These are phyloP conservation scores for Tyria jacobaeae DNA, from an alignment of 2,888 invertebrate genomes.

Conservation along the genomic window DNA sequence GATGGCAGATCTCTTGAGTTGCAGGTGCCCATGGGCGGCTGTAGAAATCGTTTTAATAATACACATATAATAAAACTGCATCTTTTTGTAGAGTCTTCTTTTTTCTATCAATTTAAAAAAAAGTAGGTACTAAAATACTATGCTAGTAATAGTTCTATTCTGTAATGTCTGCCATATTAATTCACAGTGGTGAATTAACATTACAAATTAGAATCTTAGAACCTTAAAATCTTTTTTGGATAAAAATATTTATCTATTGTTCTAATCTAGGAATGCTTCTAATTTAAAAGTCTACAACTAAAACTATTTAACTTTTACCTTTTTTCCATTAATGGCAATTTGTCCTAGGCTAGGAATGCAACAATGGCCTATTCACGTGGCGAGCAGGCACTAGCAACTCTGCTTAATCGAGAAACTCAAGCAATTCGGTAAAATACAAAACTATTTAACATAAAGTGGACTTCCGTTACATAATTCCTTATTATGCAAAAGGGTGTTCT, in stretches of 20 bases:
- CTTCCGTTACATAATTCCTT: neutral
- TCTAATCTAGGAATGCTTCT: neutral
- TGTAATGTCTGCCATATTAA: too few relatives aligned
- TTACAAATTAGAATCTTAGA: neutral
- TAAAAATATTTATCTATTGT: neutral
- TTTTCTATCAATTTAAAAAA: too few relatives aligned
- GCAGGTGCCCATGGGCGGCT: too few relatives aligned
- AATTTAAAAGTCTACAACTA: neutral
- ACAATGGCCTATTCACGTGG: conserved; percentile 29
- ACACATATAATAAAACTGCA: too few relatives aligned
- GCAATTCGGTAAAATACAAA: conserved; percentile 6
- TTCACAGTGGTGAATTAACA: too few relatives aligned
- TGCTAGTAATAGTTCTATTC: too few relatives aligned
- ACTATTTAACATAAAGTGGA: neutral
- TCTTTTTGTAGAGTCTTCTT: too few relatives aligned
- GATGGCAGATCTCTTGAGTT: too few relatives aligned
- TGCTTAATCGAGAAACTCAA: conserved; percentile 21
- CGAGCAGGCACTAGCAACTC: conserved; percentile 15
- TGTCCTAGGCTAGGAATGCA: conserved; percentile 25
- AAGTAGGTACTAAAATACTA: too few relatives aligned
- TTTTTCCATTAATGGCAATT: conserved; percentile 19
- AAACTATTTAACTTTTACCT: conserved; percentile 7
- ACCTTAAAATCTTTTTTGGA: neutral
- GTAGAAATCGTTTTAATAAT: too few relatives aligned
- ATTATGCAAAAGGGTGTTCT: too few relatives aligned